Conservation (phyloP, 2,113 vertebrate species). For the Otolemur garnettii region DNA sequence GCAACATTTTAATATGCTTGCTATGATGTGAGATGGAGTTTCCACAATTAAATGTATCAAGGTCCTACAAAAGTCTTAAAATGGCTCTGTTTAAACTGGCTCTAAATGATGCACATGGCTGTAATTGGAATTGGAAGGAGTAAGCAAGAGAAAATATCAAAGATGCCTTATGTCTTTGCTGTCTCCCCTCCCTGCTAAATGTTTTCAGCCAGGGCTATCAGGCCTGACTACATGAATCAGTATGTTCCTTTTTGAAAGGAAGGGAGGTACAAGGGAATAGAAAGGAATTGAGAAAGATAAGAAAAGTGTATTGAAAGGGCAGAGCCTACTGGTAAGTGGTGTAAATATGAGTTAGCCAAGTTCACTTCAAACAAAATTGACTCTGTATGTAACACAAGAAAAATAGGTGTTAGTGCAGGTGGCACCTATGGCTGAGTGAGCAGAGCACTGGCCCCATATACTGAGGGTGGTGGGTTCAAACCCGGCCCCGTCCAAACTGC, state of each 20-base stretch:
- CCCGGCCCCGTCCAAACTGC: too few relatives aligned
- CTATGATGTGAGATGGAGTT: background rate
- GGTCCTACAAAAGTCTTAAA: conserved; percentile 5
- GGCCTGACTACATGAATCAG: background rate
- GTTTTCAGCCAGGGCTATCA: background rate
- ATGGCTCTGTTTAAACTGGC: background rate
- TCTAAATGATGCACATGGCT: background rate
- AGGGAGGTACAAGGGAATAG: background rate
- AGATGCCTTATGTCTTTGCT: background rate
- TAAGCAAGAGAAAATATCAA: background rate
- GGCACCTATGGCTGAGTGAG: too few relatives aligned
- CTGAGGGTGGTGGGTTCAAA: too few relatives aligned
- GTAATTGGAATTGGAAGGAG: background rate
- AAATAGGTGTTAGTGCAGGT: background rate
- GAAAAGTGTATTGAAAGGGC: background rate
- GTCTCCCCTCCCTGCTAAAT: background rate
- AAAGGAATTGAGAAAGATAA: background rate
- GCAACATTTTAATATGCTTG: conserved; percentile 10
- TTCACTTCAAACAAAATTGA: background rate
- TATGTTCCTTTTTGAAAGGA: background rate
- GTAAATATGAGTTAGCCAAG: background rate
- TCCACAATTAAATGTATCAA: conserved; percentile 6
- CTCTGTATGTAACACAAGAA: background rate
- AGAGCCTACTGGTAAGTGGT: background rate
- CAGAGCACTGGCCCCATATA: too few relatives aligned